Percentiles rank a stretch among this genome's conserved stretches.
These are phyloP conservation scores for Choloepus didactylus DNA, from an alignment of 2,797 vertebrate species.

Conservation along the genomic window DNA sequence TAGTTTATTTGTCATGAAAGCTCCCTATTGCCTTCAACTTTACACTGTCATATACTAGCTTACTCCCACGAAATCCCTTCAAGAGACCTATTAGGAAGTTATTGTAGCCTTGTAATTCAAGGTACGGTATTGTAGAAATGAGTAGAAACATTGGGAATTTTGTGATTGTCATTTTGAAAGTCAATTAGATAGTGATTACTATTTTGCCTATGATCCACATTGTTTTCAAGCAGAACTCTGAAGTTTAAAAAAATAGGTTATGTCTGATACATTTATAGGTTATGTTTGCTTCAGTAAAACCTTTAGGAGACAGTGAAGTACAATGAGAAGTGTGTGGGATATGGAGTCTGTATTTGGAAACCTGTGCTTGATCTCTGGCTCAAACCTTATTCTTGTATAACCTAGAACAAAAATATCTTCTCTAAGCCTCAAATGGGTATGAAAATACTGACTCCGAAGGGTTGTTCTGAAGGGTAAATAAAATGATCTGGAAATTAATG, in stretches of 20 bases:
- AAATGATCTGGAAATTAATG: conserved; percentile 37
- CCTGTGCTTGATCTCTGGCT: not conserved
- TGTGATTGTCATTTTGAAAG: not conserved
- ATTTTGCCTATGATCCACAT: not conserved
- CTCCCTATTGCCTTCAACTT: not conserved
- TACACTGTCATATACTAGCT: not conserved
- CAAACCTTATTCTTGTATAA: not conserved
- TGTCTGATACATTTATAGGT: conserved; percentile 35
- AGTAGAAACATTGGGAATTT: conserved; percentile 4
- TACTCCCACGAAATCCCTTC: not conserved
- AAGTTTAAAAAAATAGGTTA: conserved; percentile 37
- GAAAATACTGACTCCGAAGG: not conserved
- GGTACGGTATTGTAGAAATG: not conserved
- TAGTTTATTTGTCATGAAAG: not conserved
- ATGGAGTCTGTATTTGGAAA: conserved; percentile 6
- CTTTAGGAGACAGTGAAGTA: not conserved
- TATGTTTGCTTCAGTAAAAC: conserved; percentile 39
- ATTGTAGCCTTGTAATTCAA: not conserved
- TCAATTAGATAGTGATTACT: not conserved
- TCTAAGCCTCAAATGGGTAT: not conserved
- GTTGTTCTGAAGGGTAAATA: conserved; percentile 43
- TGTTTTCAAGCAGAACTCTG: conserved; percentile 35
- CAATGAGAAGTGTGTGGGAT: not conserved
- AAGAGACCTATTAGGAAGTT: not conserved
- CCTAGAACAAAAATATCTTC: conserved; percentile 1